Conservation (phyloP, 2,888 invertebrate species). For the Holacanthella duospinosa region DNA sequence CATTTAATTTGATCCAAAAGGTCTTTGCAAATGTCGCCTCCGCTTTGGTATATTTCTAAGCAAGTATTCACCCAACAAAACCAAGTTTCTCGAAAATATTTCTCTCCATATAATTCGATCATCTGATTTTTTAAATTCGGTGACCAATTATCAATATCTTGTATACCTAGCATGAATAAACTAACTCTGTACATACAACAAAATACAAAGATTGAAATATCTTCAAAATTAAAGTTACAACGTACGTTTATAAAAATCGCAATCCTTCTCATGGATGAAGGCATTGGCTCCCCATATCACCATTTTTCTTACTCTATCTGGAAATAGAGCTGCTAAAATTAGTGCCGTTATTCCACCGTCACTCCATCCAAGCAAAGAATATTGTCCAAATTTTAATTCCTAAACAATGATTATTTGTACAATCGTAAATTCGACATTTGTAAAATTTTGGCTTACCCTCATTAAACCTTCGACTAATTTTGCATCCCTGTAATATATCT, state of each 20-base stretch:
- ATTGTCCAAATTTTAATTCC: constrained; percentile 50
- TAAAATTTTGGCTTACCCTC: constrained; percentile 36
- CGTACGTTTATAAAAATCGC: constrained; percentile 14
- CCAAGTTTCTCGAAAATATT: constrained; percentile 60
- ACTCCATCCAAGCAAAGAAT: constrained; percentile 68
- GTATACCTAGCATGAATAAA: too few relatives aligned
- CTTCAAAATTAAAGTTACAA: too few relatives aligned
- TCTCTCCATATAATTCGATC: constrained; percentile 60
- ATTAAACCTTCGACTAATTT: constrained; percentile 40
- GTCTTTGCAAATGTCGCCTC: constrained; percentile 62
- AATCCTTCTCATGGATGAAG: constrained; percentile 42
- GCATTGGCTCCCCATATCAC: constrained; percentile 70
- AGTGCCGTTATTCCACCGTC: constrained; percentile 73
- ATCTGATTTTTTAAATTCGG: constrained; percentile 62
- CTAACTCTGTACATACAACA: too few relatives aligned
- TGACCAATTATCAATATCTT: constrained; percentile 68
- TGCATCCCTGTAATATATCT: constrained; percentile 41
- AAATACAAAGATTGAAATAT: too few relatives aligned
- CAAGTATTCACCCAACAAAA: constrained; percentile 60
- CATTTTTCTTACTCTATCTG: constrained; percentile 56
- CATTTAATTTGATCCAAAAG: constrained; percentile 47
- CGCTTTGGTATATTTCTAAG: constrained; percentile 48
- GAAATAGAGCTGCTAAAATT: constrained; percentile 62
- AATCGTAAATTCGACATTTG: not conserved
- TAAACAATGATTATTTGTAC: too few relatives aligned